Evolutionary conservation across 2,888 invertebrate species (phyloP).

Genomic region (Mesoligia furuncula): DNA sequence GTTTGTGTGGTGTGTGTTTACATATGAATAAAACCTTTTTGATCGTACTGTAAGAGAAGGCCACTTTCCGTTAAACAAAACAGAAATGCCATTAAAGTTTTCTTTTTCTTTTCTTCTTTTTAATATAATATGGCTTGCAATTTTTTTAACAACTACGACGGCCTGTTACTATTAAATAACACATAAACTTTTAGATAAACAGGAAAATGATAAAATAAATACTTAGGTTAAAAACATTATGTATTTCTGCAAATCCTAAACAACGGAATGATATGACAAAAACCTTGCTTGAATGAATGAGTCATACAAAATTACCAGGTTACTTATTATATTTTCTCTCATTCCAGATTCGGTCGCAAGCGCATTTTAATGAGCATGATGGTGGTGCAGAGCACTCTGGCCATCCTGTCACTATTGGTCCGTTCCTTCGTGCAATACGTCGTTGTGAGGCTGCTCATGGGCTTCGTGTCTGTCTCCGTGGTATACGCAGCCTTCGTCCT

Average conservation of each 20-base stretch:
- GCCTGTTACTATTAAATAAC: background rate
- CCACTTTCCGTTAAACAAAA: background rate
- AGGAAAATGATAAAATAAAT: background rate
- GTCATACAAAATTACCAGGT: background rate
- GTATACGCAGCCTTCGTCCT: constrained; percentile 95
- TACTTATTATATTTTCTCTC: constrained; percentile 14
- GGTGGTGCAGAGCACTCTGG: constrained; percentile 92
- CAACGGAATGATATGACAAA: background rate
- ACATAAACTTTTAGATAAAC: too few relatives aligned
- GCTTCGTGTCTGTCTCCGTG: constrained; percentile 95
- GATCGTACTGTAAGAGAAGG: background rate
- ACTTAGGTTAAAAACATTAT: background rate
- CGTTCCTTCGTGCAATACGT: constrained; percentile 93
- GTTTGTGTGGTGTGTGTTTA: too few relatives aligned
- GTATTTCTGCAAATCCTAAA: background rate
- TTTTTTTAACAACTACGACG: background rate
- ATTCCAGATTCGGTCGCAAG: constrained; percentile 93
- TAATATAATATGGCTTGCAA: background rate
- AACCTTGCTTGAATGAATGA: background rate
- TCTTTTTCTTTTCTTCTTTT: background rate
- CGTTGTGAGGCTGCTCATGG: constrained; percentile 92
- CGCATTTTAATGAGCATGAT: constrained; percentile 93
- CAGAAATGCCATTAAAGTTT: background rate
- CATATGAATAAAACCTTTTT: constrained; percentile 7
- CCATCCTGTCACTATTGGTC: constrained; percentile 92